phyloP scores from a whole-genome alignment of 2,797 vertebrate genomes.

The Gymnothorax reevesii region DNA sequence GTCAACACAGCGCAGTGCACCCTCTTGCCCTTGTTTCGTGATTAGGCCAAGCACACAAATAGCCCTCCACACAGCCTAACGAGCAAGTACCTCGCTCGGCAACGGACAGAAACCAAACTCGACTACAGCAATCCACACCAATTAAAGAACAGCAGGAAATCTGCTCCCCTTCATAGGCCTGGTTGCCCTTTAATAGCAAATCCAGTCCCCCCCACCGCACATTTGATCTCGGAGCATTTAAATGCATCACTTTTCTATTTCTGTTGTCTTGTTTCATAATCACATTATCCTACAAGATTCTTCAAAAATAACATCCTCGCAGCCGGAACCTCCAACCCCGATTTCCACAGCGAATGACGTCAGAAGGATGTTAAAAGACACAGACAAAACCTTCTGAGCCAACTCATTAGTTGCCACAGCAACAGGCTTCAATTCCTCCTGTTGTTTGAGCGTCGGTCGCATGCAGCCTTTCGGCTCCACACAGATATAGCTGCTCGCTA shows the following conservation, averaged over 20 bases:
- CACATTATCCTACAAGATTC: background rate
- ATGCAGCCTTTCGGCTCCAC: conserved; percentile 32
- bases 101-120: background rate
- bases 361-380: conserved; percentile 9
- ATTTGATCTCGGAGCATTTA: background rate
- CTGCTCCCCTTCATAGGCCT: background rate
- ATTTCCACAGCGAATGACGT: conserved; percentile 3
- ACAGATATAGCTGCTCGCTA: conserved; percentile 63
- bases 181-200: background rate
- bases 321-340: background rate
- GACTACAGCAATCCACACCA: background rate
- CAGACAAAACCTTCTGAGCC: conserved; percentile 42
- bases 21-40: background rate
- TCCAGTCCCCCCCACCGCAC: background rate
- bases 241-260: background rate
- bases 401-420: conserved; percentile 70
- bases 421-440: conserved; percentile 66
- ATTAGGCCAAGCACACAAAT: background rate
- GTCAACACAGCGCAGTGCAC: background rate
- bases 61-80: background rate
- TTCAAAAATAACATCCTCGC: background rate
- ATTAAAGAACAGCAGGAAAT: background rate
- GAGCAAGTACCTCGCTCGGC: background rate
- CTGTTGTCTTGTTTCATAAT: conserved; percentile 3
- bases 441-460: conserved; percentile 69